Evolutionary conservation across 2,888 invertebrate genomes (phyloP).

Genomic region (Eupithecia centaureata): DNA sequence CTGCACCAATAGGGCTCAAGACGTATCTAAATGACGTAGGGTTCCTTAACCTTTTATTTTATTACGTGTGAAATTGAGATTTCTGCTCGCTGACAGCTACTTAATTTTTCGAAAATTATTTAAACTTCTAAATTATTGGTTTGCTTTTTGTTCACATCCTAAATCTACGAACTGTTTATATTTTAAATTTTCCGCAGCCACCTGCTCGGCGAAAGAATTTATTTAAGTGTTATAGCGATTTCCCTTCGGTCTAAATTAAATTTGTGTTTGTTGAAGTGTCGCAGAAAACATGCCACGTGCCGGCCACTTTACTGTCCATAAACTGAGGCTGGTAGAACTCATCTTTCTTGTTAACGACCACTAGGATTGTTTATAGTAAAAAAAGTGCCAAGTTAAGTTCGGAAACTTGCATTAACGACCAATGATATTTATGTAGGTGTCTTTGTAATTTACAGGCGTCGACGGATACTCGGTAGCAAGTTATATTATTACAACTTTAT

Average conservation of each 20-base stretch:
- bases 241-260: slow-evolving; percentile 43
- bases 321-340: slow-evolving; percentile 78
- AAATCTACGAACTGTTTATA: slow-evolving; percentile 34
- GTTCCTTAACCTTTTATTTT: slow-evolving; percentile 50
- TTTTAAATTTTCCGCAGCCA: slow-evolving; percentile 42
- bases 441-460: slow-evolving; percentile 50
- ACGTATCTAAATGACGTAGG: slow-evolving; percentile 41
- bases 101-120: slow-evolving; percentile 23
- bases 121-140: slow-evolving; percentile 15
- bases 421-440: slow-evolving; percentile 72
- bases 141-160: slow-evolving; percentile 3
- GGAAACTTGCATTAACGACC: slow-evolving; percentile 68
- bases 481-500: neutral
- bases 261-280: slow-evolving; percentile 59
- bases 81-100: slow-evolving; percentile 33
- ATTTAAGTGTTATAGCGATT: slow-evolving; percentile 40
- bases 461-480: slow-evolving; percentile 4
- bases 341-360: slow-evolving; percentile 83
- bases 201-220: slow-evolving; percentile 48
- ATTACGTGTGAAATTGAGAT: slow-evolving; percentile 44
- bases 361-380: slow-evolving; percentile 78
- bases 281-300: slow-evolving; percentile 68
- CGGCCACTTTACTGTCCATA: slow-evolving; percentile 80
- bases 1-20: slow-evolving; percentile 48
- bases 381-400: slow-evolving; percentile 68